Evolutionary conservation across 2,888 invertebrate species (phyloP).

Genomic region (Lymantria monacha): DNA sequence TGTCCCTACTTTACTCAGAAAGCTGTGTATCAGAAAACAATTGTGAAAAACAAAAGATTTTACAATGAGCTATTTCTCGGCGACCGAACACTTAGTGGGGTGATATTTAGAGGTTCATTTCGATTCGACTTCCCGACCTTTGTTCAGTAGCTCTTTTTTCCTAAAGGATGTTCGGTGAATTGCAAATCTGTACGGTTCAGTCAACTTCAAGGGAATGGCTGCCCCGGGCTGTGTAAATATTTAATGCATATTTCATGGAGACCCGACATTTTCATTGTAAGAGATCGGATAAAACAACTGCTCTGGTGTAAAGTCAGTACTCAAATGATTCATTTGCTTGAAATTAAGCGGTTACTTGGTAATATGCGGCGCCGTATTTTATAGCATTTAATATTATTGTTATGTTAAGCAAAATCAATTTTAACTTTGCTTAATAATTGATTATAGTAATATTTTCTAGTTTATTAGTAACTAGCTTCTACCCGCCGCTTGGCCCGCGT

Average conservation of each 20-base stretch:
- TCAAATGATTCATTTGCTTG: slow-evolving; percentile 31
- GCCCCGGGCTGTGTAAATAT: slow-evolving; percentile 73
- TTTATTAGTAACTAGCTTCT: too few relatives aligned
- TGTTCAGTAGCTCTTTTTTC: slow-evolving; percentile 68
- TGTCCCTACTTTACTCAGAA: neutral
- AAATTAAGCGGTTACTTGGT: slow-evolving; percentile 18
- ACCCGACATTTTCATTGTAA: slow-evolving; percentile 69
- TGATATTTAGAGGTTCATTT: slow-evolving; percentile 67
- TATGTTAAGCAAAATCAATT: too few relatives aligned
- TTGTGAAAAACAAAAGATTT: slow-evolving; percentile 28
- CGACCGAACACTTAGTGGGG: slow-evolving; percentile 38
- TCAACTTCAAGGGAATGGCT: slow-evolving; percentile 70
- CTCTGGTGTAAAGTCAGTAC: slow-evolving; percentile 43
- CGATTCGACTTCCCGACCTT: slow-evolving; percentile 61
- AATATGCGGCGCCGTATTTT: neutral
- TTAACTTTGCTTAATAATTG: too few relatives aligned
- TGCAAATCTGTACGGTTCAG: slow-evolving; percentile 76
- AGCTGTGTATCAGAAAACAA: slow-evolving; percentile 11
- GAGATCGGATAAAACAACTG: slow-evolving; percentile 65
- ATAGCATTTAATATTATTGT: too few relatives aligned
- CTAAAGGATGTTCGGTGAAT: slow-evolving; percentile 75
- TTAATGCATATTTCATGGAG: slow-evolving; percentile 79
- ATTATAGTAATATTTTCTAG: too few relatives aligned
- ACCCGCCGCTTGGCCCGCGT: too few relatives aligned
- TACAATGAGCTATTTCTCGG: slow-evolving; percentile 28